phyloP scores from a whole-genome alignment of 2,797 vertebrate genomes.

The Ctenopoma kingsleyae region DNA sequence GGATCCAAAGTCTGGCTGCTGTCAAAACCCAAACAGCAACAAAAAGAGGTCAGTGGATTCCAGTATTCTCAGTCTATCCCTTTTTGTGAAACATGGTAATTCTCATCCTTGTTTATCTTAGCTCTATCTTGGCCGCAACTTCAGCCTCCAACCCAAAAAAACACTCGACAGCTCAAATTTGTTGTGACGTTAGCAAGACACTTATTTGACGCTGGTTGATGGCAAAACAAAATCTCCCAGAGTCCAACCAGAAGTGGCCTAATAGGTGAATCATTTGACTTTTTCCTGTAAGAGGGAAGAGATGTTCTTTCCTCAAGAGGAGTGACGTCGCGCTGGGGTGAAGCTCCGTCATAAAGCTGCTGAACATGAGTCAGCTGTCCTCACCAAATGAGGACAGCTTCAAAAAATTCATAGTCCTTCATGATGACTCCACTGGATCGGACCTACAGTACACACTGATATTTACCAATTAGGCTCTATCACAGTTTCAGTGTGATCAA shows the following conservation, averaged over 20 bases:
- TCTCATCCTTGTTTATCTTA: conserved; percentile 69
- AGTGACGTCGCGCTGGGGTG: conserved; percentile 4
- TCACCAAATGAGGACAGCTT: neutral
- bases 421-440: neutral
- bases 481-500: conserved; percentile 49
- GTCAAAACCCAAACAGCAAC: conserved; percentile 54
- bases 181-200: conserved; percentile 67
- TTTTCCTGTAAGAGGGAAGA: conserved; percentile 16
- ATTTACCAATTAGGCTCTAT: conserved; percentile 20
- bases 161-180: conserved; percentile 28
- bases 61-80: conserved; percentile 23
- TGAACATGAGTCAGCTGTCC: conserved; percentile 22
- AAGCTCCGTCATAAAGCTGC: neutral
- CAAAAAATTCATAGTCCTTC: conserved; percentile 4
- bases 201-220: conserved; percentile 36
- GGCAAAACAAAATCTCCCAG: conserved; percentile 22
- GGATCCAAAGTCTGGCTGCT: conserved; percentile 31
- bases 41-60: conserved; percentile 45
- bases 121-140: conserved; percentile 54
- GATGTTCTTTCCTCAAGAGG: neutral
- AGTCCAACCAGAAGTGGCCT: neutral
- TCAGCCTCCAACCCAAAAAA: conserved; percentile 25
- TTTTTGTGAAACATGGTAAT: conserved; percentile 33
- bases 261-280: conserved; percentile 4
- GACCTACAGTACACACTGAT: conserved; percentile 4